Evolutionary conservation across 2,797 vertebrate species (phyloP).

Genomic region (Myotis vivesi): DNA sequence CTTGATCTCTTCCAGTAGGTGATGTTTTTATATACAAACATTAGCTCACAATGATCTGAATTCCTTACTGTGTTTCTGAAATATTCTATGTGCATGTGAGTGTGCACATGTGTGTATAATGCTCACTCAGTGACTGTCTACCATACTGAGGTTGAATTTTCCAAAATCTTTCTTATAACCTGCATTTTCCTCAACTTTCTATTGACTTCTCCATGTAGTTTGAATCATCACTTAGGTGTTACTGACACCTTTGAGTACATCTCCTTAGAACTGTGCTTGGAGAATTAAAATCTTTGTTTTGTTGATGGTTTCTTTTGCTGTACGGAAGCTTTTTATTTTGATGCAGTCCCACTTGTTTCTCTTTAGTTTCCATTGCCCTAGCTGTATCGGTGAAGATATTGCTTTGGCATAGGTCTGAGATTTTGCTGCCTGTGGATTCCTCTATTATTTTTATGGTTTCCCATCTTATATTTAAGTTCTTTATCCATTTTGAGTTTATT

Average conservation of each 20-base stretch:
- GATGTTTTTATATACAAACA: not conserved
- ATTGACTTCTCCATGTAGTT: not conserved
- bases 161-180: not conserved
- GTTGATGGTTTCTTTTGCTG: no score
- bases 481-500: no score
- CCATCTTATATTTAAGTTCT: no score
- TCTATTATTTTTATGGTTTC: no score
- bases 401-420: no score
- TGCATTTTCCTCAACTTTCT: not conserved
- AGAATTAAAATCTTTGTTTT: not conserved
- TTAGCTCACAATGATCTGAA: not conserved
- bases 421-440: no score
- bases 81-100: fast-evolving
- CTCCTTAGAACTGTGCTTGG: not conserved
- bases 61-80: not conserved
- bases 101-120: not conserved
- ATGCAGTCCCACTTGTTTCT: no score
- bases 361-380: no score
- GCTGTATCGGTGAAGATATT: no score
- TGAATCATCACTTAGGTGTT: not conserved
- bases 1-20: not conserved
- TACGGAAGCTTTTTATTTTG: no score
- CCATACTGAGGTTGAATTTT: not conserved
- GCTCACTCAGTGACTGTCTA: not conserved
- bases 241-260: not conserved